phyloP scores from a whole-genome alignment of 2,888 invertebrate genomes.

The Ctena decussata region DNA sequence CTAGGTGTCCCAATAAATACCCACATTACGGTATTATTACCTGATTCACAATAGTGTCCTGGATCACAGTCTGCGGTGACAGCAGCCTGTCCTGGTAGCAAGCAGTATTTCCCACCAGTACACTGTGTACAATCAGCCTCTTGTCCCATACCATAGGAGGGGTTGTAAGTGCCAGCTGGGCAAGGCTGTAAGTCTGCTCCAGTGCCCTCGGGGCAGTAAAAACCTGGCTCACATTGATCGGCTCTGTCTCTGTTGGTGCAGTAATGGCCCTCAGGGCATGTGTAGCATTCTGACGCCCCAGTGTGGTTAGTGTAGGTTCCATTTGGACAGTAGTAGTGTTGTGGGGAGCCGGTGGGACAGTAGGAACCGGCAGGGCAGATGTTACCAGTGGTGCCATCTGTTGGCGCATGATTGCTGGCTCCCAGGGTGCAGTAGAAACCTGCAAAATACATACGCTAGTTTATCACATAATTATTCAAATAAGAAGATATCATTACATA shows the following conservation, averaged over 20 bases:
- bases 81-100: slow-evolving; percentile 70
- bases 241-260: slow-evolving; percentile 83
- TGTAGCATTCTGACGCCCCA: slow-evolving; percentile 81
- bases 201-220: slow-evolving; percentile 83
- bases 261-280: slow-evolving; percentile 84
- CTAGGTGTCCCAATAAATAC: too few relatives aligned
- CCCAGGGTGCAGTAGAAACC: slow-evolving; percentile 83
- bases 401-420: slow-evolving; percentile 77
- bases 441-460: slow-evolving; percentile 15
- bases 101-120: slow-evolving; percentile 84
- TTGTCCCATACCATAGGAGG: slow-evolving; percentile 72
- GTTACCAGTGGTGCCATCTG: slow-evolving; percentile 82
- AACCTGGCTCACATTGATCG: slow-evolving; percentile 80
- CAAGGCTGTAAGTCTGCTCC: slow-evolving; percentile 84
- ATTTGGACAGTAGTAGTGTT: slow-evolving; percentile 82
- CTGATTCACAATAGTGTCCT: slow-evolving; percentile 84
- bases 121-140: slow-evolving; percentile 83
- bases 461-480: too few relatives aligned
- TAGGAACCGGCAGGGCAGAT: slow-evolving; percentile 84
- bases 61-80: slow-evolving; percentile 79
- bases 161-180: slow-evolving; percentile 85
- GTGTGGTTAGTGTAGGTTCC: slow-evolving; percentile 85
- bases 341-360: slow-evolving; percentile 79
- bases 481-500: too few relatives aligned
- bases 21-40: slow-evolving; percentile 66